Evolutionary conservation across 2,113 vertebrate species (phyloP).

Genomic region (Poeciliopsis occidentalis): DNA sequence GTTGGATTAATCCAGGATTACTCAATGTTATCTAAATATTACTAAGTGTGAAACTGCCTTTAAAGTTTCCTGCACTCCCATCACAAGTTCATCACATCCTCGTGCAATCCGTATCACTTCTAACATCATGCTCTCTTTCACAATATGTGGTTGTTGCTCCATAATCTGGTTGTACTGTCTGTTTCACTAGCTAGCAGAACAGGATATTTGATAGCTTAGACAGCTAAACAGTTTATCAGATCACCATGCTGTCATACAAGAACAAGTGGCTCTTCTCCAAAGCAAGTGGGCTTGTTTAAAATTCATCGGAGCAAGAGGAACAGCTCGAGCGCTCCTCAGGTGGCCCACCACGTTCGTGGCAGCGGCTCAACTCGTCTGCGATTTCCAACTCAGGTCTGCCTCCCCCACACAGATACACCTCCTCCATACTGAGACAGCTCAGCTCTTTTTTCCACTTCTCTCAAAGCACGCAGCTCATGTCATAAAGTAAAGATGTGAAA

Average conservation of each 20-base stretch:
- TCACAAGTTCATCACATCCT: conserved; percentile 40
- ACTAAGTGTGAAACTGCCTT: conserved; percentile 39
- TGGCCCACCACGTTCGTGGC: conserved; percentile 63
- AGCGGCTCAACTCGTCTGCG: conserved; percentile 60
- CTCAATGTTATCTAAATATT: conserved; percentile 53
- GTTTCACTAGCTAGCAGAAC: conserved; percentile 12
- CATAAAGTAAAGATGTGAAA: conserved; percentile 19
- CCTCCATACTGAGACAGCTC: conserved; percentile 20
- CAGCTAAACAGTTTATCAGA: conserved; percentile 40
- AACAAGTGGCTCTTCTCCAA: conserved; percentile 42
- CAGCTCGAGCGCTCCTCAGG: conserved; percentile 72
- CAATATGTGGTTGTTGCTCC: not conserved
- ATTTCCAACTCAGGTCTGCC: conserved; percentile 35
- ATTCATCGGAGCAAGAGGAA: conserved; percentile 52
- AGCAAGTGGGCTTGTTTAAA: conserved; percentile 39
- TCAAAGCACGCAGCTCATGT: not conserved
- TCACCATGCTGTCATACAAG: conserved; percentile 37
- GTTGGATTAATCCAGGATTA: conserved; percentile 48
- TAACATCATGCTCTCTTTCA: conserved; percentile 7
- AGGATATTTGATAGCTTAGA: not conserved
- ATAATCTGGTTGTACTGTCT: not conserved
- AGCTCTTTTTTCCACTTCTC: not conserved
- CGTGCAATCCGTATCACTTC: conserved; percentile 2
- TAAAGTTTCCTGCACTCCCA: conserved; percentile 25
- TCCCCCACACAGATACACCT: conserved; percentile 27